phyloP scores from a whole-genome alignment of 1,140 invertebrate species.

The Euwallacea similis region DNA sequence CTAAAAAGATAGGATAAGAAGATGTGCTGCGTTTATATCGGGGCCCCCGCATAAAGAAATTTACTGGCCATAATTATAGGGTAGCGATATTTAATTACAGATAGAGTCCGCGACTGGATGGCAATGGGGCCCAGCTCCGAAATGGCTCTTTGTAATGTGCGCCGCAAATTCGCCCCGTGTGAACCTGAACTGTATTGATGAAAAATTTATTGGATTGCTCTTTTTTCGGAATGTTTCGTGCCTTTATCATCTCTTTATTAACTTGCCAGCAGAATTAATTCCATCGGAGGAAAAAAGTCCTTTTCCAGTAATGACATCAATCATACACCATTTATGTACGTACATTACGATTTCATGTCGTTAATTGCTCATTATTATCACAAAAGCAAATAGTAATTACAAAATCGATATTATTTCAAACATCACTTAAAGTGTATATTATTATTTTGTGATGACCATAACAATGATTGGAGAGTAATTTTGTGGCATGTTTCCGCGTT shows the following conservation, averaged over 20 bases:
- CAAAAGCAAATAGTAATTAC: too few species aligned
- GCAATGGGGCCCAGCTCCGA: constrained; percentile 27
- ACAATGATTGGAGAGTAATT: too few species aligned
- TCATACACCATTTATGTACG: too few species aligned
- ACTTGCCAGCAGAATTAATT: neutral
- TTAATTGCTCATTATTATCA: too few species aligned
- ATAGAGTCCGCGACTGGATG: constrained; percentile 47
- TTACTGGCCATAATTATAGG: constrained; percentile 57
- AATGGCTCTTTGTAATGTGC: constrained; percentile 30
- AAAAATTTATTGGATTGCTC: constrained; percentile 36
- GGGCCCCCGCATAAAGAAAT: constrained; percentile 55
- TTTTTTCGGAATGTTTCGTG: constrained; percentile 2
- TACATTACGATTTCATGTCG: too few species aligned
- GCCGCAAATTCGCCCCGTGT: constrained; percentile 28
- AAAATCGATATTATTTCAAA: too few species aligned
- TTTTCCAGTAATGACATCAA: too few species aligned
- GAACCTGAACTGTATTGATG: constrained; percentile 30
- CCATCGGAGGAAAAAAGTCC: too few species aligned
- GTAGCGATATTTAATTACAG: constrained; percentile 57
- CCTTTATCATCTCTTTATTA: constrained; percentile 9
- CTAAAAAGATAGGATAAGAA: constrained; percentile 46
- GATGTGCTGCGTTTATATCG: constrained; percentile 47
- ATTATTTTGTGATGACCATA: too few species aligned
- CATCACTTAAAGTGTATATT: too few species aligned
- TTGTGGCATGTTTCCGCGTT: constrained; percentile 1